Evolutionary conservation across 2,888 invertebrate genomes (phyloP), one percentile per base, ranked within the genome.

Genomic region (Dusona sp.): DNA sequence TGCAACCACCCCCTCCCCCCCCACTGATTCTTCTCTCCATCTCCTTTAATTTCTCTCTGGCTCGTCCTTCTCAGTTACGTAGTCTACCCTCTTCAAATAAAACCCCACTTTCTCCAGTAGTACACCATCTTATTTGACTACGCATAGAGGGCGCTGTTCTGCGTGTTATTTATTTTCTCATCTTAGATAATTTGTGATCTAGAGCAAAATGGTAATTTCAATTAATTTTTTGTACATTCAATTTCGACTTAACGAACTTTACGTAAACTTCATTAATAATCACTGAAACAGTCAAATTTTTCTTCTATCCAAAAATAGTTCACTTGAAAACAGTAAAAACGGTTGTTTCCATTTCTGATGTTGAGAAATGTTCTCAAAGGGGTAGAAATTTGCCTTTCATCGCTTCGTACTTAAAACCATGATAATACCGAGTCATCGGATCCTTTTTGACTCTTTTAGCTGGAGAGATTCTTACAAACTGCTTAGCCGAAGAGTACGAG

Each of bases 401-500:
- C 74, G 64, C 61, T 16, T 36, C n/a, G 33, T 45, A 42, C 73
- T 48, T 68, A 78, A 65, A 77, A 67, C 68, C 36, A 70, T 57
- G 67, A 70, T 77, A 78, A 74, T 67, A 74, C 48, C 45, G 42
- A 80, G 73, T 79, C 75, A 70, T 77, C 54, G 64, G 45, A 77
- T 72, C 42, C 57, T 72, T 67, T 64, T 33, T 25, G 75, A 61
- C 61, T 79, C 33, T 74, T 61, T 33, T 19, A 25, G 51, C 45
- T 16, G 29, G 85, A 48, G 81, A 78, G 54, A 75, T 84, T 83
- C 73, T 83, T 83, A 85, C 81, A 79, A 87, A 82, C 85, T 85
- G 83, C 85, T 85, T 70, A 83, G 83, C 29, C 38, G 67, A 73
- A 67, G 74, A 83, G 29, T 64, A 80, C 42, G 83, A 79, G 74